Evolutionary conservation across 2,113 vertebrate species (phyloP).

Genomic region (Martes martes): DNA sequence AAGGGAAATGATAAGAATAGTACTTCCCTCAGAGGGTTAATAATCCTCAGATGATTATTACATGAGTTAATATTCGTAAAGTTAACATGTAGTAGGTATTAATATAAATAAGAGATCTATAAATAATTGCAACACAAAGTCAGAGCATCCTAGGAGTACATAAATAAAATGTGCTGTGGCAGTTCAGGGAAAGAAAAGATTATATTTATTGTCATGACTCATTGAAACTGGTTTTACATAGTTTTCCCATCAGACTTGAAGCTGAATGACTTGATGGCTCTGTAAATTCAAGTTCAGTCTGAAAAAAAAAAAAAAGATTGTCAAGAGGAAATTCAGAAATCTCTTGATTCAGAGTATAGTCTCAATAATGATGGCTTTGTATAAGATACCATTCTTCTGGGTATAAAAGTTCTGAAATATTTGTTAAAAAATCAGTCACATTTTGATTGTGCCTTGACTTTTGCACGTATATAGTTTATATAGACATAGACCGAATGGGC

Average conservation of each 20-base stretch:
- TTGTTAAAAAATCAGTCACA: not conserved
- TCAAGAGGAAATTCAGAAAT: not conserved
- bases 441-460: not conserved
- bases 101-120: slow-evolving; percentile 2
- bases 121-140: slow-evolving; percentile 25
- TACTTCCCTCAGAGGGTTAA: not conserved
- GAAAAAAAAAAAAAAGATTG: slow-evolving; percentile 46
- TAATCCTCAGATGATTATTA: not conserved
- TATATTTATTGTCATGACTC: slow-evolving; percentile 34
- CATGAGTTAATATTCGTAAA: not conserved
- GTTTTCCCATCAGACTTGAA: slow-evolving; percentile 20
- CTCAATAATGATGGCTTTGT: not conserved
- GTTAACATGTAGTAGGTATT: not conserved
- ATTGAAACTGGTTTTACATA: not conserved
- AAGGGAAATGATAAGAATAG: not conserved
- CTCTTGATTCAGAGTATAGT: not conserved
- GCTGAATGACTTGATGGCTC: not conserved
- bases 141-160: not conserved
- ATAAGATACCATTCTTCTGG: not conserved
- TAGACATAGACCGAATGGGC: not conserved
- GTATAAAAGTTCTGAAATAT: slow-evolving; percentile 30
- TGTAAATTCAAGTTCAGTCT: slow-evolving; percentile 43
- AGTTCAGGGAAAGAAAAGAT: not conserved
- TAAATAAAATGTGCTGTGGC: not conserved
- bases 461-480: not conserved